Conservation (phyloP, 2,888 invertebrate genomes). For the Mimumesa dahlbomi region DNA sequence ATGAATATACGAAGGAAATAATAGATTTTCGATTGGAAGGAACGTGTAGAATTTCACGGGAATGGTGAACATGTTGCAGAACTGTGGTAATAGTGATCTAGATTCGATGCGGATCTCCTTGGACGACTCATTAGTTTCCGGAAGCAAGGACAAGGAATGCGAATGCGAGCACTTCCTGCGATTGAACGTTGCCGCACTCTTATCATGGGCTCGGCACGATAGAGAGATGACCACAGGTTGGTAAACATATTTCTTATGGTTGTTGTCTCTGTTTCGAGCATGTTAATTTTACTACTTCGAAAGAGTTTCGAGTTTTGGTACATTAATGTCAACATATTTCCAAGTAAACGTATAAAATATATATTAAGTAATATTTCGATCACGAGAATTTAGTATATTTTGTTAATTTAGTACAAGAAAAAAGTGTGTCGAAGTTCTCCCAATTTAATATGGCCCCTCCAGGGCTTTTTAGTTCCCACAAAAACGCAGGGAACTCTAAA, state of each 20-base stretch:
- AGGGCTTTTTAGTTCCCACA: no score
- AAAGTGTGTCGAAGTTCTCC: no score
- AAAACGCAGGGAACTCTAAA: no score
- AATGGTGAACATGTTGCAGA: constrained; percentile 31
- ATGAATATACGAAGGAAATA: constrained; percentile 2
- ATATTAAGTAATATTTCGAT: no score
- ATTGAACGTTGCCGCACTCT: constrained; percentile 54
- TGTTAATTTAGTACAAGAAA: no score
- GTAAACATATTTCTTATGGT: not conserved
- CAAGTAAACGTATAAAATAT: no score
- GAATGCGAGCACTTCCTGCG: constrained; percentile 64
- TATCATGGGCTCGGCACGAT: constrained; percentile 65
- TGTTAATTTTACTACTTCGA: no score
- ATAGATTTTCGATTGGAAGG: not conserved
- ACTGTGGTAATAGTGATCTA: constrained; percentile 27
- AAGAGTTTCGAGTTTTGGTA: no score
- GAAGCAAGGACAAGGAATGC: constrained; percentile 43
- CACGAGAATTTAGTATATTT: no score
- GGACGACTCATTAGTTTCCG: constrained; percentile 25
- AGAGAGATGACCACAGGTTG: constrained; percentile 68
- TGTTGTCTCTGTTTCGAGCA: not conserved
- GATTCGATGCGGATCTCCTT: constrained; percentile 15
- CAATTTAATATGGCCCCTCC: no score
- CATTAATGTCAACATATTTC: no score
- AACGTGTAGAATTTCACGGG: no score